Evolutionary conservation across 2,113 vertebrate species (phyloP), one percentile per base, ranked within the genome.

Genomic region (Upupa epops): DNA sequence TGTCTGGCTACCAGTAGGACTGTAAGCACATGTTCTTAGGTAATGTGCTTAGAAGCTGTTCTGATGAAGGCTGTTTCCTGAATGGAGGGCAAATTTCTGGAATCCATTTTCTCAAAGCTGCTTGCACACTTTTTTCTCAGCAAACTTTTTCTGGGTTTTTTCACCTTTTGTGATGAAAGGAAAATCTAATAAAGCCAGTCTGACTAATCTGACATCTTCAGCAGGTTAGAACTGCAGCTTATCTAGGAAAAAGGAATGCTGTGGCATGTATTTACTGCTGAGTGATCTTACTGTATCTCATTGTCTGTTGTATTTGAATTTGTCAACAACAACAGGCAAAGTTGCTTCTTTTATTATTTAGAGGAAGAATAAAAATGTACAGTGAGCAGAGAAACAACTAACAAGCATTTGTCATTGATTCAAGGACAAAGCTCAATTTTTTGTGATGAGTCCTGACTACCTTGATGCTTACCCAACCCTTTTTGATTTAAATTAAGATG

Each of bases 151-250:
- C 19, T 31, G 40, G 40, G 40, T 7, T 0, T 16, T 79, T 71
- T 65, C 40, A 52, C 42, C n/a, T 84, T 83, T 51, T n/a, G 29
- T 90, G 77, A 86, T 83, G 80, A 88, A 88, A 95, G 92, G 51
- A 90, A 95, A 87, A 75, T 79, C 42, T 69, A 81, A 58, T 92
- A 90, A 93, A 63, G 36, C 85, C 76, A 65, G 64, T 14, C 70
- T 82, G 78, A 81, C 77, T 94, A 90, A 88, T 93, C 69, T 88
- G 83, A 74, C 71, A 90, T 88, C 88, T 93, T 88, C 89, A 91
- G 86, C 86, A 87, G 86, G 54, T 81, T 94, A 58, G 68, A 94
- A 77, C 88, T 82, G 58, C 56, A 60, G 55, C 24, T 92, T 95
- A 94, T 92, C 90, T 94, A 56, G 72, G 80, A 86, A 71, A n/a